Conservation (phyloP, 1,140 invertebrate species). For the Drosophila ambigua region DNA sequence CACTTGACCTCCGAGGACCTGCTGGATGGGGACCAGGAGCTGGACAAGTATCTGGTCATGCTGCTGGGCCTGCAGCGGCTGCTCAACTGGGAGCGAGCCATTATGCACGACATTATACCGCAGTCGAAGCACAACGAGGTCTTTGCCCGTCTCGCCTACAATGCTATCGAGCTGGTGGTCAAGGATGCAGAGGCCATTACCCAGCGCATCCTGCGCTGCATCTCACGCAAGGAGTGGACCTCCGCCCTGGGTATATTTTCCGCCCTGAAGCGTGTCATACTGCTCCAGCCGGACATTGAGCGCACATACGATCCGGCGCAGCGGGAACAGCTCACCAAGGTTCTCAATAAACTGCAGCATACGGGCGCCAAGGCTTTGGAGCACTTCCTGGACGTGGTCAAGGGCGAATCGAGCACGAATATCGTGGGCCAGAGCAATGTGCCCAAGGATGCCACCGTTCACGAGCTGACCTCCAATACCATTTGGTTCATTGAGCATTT, state of each 20-base stretch:
- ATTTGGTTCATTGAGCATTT: constrained; percentile 94
- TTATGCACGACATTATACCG: constrained; percentile 94
- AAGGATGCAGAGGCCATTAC: constrained; percentile 88
- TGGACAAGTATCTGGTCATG: constrained; percentile 94
- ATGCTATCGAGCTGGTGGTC: constrained; percentile 93
- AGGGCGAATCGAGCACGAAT: constrained; percentile 91
- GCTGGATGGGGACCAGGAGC: constrained; percentile 91
- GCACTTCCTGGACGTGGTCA: constrained; percentile 95
- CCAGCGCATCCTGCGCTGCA: constrained; percentile 90
- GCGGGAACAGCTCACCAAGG: constrained; percentile 89
- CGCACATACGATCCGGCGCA: constrained; percentile 89
- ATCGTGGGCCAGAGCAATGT: constrained; percentile 85
- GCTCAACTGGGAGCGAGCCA: constrained; percentile 93
- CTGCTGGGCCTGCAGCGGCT: constrained; percentile 94
- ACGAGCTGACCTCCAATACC: constrained; percentile 97
- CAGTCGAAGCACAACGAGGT: constrained; percentile 91
- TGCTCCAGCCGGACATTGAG: constrained; percentile 93
- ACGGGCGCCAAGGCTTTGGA: constrained; percentile 95
- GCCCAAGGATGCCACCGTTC: constrained; percentile 97
- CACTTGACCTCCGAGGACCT: constrained; percentile 86
- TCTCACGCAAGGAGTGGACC: constrained; percentile 91
- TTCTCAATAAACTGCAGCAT: constrained; percentile 90
- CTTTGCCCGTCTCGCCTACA: constrained; percentile 93
- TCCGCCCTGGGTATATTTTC: constrained; percentile 94
- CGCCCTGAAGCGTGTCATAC: constrained; percentile 91